A percentile compares a stretch with the other conserved stretches of the same genome.
These are phyloP conservation scores for Pachydiplax longipennis DNA, from an alignment of 2,888 invertebrate genomes.

Conservation along the genomic window DNA sequence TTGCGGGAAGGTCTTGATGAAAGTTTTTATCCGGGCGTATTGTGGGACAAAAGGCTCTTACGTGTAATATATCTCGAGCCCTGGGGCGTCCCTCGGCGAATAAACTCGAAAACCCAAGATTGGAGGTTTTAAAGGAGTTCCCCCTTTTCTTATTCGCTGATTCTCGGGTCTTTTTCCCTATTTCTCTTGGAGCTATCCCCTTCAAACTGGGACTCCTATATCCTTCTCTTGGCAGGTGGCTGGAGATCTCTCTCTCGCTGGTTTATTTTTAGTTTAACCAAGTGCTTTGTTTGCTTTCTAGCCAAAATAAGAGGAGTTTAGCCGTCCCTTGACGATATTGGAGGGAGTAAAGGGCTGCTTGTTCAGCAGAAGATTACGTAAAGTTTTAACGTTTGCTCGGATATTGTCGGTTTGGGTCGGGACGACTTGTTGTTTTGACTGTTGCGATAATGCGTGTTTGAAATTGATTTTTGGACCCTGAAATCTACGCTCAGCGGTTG, in stretches of 20 bases:
- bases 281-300: conserved; percentile 16
- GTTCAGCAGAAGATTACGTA: conserved; percentile 4
- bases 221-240: conserved; percentile 33
- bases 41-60: neutral
- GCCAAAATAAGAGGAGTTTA: conserved; percentile 5
- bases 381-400: neutral
- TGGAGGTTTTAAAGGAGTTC: neutral
- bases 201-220: neutral
- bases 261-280: conserved; percentile 36
- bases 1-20: neutral
- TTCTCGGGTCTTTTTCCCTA: neutral
- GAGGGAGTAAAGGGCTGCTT: neutral
- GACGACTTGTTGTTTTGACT: neutral
- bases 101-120: neutral
- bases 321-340: neutral
- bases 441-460: neutral
- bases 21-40: neutral
- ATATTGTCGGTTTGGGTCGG: neutral
- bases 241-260: neutral
- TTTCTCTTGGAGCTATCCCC: neutral
- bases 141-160: neutral
- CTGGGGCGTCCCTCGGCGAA: neutral
- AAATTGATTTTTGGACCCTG: neutral
- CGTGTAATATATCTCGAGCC: neutral
- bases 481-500: too few species aligned